Percentiles rank a stretch among this genome's conserved stretches.
Evolutionary conservation across 2,113 vertebrate species (phyloP).

Genomic region (Lophius piscatorius): DNA sequence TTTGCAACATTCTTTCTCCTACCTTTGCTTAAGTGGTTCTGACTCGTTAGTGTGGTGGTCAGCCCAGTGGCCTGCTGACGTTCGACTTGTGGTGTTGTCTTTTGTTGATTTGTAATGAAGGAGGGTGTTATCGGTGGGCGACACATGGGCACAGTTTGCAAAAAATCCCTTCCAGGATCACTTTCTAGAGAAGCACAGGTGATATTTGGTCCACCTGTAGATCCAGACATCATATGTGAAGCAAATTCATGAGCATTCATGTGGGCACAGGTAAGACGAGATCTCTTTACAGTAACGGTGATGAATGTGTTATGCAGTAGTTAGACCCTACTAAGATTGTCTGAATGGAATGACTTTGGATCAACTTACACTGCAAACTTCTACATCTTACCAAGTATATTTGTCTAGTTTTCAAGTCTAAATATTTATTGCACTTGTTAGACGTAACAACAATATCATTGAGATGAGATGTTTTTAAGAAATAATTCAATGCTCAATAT

Average conservation of each 20-base stretch:
- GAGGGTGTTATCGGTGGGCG: background rate
- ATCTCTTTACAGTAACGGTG: background rate
- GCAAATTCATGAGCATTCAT: background rate
- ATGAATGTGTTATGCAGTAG: no score
- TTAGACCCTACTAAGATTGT: background rate
- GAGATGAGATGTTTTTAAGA: no score
- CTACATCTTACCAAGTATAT: no score
- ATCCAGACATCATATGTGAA: background rate
- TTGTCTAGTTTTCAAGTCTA: no score
- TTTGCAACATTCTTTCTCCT: background rate
- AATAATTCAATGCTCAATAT: no score
- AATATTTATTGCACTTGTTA: no score
- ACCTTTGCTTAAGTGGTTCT: constrained; percentile 37
- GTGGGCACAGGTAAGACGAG: background rate
- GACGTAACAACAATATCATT: no score
- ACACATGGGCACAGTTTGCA: constrained; percentile 18
- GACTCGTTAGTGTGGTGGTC: background rate
- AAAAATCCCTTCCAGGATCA: constrained; percentile 21
- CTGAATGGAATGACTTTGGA: background rate
- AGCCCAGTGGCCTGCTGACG: background rate
- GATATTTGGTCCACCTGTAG: constrained; percentile 13
- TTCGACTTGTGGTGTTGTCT: background rate
- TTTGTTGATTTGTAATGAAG: background rate
- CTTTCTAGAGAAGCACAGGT: constrained; percentile 53
- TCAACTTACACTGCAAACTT: no score